Conservation (phyloP, 2,888 invertebrate species). For the Chaitophorus viminalis region DNA sequence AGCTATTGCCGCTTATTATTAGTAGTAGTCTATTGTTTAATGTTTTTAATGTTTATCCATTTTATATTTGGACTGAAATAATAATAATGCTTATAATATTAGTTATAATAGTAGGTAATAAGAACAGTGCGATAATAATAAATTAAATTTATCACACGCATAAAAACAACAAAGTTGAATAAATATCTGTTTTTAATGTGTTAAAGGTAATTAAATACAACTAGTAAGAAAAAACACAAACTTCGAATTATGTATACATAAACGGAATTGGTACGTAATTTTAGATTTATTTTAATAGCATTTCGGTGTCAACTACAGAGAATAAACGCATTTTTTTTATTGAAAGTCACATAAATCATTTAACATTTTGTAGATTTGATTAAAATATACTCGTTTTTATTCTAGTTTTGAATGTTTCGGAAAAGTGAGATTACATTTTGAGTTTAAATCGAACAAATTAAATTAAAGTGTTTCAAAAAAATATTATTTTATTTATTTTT, state of each 20-base stretch:
- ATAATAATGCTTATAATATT: neutral
- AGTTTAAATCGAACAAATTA: neutral
- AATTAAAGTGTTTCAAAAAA: neutral
- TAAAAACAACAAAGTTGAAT: constrained; percentile 19
- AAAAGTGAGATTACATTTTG: neutral
- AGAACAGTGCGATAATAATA: neutral
- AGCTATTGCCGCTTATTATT: too few relatives aligned
- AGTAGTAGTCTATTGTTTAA: too few relatives aligned
- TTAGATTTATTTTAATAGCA: constrained; percentile 39
- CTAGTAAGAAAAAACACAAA: neutral
- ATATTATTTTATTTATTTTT: neutral
- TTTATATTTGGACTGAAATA: neutral
- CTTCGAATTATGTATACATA: constrained; percentile 23
- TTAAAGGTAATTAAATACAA: constrained; percentile 29
- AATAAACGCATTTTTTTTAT: constrained; percentile 8
- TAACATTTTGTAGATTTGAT: neutral
- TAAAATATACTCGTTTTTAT: neutral
- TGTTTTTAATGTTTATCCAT: constrained; percentile 1
- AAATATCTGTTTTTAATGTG: constrained; percentile 34
- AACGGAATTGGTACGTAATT: constrained; percentile 10
- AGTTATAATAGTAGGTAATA: neutral
- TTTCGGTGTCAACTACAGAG: constrained; percentile 35
- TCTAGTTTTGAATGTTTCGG: neutral
- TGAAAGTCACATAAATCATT: constrained; percentile 1
- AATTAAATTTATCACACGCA: neutral